Conservation (phyloP, 2,888 invertebrate species). For the Thumatha senex region DNA sequence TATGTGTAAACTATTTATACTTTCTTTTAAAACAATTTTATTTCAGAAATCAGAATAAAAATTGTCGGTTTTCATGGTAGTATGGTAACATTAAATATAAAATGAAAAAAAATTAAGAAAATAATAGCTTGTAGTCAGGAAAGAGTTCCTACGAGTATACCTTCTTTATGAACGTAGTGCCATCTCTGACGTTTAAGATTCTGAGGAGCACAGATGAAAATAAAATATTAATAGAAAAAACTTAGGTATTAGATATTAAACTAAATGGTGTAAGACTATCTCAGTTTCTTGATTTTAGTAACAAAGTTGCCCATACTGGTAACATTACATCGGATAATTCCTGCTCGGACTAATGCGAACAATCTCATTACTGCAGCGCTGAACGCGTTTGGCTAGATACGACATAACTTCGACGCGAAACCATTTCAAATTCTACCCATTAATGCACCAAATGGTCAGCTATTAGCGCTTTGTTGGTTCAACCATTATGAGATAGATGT, state of each 20-base stretch:
- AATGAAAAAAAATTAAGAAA: no score
- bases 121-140: no score
- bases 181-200: no score
- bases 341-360: not conserved
- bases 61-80: not conserved
- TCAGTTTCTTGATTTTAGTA: not conserved
- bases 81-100: no score
- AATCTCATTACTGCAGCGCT: not conserved
- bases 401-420: not conserved
- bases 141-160: no score
- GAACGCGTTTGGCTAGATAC: conserved; percentile 2
- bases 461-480: not conserved
- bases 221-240: not conserved
- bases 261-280: not conserved
- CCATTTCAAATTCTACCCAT: conserved; percentile 3
- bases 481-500: not conserved
- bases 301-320: no score
- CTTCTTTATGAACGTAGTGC: no score
- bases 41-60: no score
- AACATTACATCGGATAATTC: not conserved
- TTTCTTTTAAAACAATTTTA: not conserved
- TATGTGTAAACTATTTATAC: not conserved
- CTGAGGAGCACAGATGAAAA: no score
- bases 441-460: conserved; percentile 1
- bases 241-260: not conserved